Base-by-base conservation (phyloP, 1,140 invertebrate species). In the Elysia chlorotica region DNA sequence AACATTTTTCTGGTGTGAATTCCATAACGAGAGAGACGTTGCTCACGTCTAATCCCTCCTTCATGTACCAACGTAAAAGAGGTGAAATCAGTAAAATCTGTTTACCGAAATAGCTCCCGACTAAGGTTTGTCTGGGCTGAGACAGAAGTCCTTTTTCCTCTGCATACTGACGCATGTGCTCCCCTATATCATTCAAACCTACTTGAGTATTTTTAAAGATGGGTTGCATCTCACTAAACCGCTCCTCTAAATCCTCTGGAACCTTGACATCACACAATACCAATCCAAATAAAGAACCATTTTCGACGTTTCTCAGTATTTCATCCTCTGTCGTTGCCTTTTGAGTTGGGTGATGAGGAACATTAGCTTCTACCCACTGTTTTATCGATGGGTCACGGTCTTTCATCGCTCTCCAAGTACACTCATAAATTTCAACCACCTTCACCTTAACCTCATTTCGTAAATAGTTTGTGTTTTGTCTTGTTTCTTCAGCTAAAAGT, bases 21-120 rank as follows among this genome's bases (percentile, higher is more conserved):
- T 81, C 77, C 19, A 81, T 59, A 5, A 78, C 73, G 71, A 79
- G 76, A 35, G 79, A 67, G 3, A 79, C 71, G 65, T 74, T 61
- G 17, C 61, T 76, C 1, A 79, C 71, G 30, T 36, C 21, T 19
- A 81, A 30, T 17, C 76, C 78, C 66, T 81, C 78, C 21, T 74
- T 36, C 17, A 78, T 23, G 62, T 81, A 81, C 76, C 74, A 81
- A 54, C 66, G 41, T 1, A 81, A 35, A 10, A 81, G 63, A 1
- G 79, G 77, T 1, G 79, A 74, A 6, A 73, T 61, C 6, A 77
- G 59, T 19, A 78, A 61, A n/a, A 81, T 76, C 54, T 76, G 56
- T 37, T 74, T 41, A 0, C 48, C 78, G 31, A 57, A 73, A 54
- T 67, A 73, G 53, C 79, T 75, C 0, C 74, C 74, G 0, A 81